Evolutionary conservation across 2,888 invertebrate species (phyloP).

Genomic region (Folsomia candida): DNA sequence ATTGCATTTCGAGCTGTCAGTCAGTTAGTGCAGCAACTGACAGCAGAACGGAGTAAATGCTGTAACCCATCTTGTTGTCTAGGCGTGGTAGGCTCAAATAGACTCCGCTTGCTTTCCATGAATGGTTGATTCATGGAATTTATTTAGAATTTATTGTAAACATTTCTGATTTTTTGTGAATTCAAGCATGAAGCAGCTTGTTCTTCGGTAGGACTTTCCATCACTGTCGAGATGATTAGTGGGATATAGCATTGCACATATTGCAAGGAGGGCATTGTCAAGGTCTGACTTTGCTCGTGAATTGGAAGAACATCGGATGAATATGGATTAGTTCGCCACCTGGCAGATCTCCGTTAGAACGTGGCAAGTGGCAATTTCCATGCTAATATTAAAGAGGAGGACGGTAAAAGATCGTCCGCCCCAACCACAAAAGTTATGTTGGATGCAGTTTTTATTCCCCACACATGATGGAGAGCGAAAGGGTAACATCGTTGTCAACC

Average conservation of each 20-base stretch:
- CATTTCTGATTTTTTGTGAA: neutral
- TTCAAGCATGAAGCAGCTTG: neutral
- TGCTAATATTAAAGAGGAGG: constrained; percentile 24
- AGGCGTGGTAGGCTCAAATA: too few relatives aligned
- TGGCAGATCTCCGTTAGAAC: too few relatives aligned
- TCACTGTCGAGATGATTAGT: too few relatives aligned
- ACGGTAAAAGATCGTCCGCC: too few relatives aligned
- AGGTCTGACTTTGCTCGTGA: neutral
- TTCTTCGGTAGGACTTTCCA: too few relatives aligned
- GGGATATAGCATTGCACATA: neutral
- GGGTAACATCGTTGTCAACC: neutral
- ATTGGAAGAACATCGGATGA: constrained; percentile 13
- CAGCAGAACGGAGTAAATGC: too few relatives aligned
- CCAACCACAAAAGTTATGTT: neutral
- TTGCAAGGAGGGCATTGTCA: neutral
- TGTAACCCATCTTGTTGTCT: too few relatives aligned
- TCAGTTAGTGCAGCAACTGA: too few relatives aligned
- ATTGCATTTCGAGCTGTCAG: too few relatives aligned
- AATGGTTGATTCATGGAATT: neutral
- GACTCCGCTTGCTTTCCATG: too few relatives aligned
- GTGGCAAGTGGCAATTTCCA: constrained; percentile 25
- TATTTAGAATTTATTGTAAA: neutral
- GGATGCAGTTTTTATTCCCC: neutral
- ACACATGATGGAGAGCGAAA: too few relatives aligned
- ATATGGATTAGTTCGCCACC: neutral